These are phyloP conservation scores for Oithona nana DNA, from an alignment of 2,888 invertebrate genomes.

Conservation along the genomic window DNA sequence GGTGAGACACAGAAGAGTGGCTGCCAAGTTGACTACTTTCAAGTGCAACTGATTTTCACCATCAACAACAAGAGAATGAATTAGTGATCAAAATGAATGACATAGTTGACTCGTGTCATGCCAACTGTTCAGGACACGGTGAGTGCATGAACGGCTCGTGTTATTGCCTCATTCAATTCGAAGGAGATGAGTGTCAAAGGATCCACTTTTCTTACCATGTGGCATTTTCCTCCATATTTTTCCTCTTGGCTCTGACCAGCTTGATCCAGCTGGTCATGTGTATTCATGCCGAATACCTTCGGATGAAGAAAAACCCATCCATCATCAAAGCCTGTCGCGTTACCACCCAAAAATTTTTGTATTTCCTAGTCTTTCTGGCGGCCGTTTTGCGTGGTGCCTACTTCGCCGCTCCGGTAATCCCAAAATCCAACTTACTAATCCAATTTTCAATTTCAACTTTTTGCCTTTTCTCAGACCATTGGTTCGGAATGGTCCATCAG, in stretches of 20 bases:
- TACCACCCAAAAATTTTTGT: conserved; percentile 73
- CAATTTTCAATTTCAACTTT: background rate
- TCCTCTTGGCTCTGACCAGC: conserved; percentile 61
- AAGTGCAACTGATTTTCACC: too few relatives aligned
- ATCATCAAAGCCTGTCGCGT: conserved; percentile 60
- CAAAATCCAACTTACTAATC: background rate
- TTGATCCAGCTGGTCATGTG: conserved; percentile 66
- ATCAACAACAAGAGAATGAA: too few relatives aligned
- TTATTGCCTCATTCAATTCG: conserved; percentile 40
- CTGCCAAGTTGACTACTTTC: too few relatives aligned
- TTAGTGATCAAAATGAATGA: background rate
- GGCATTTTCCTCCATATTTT: conserved; percentile 45
- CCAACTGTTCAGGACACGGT: conserved; percentile 69
- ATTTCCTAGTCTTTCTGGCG: conserved; percentile 67
- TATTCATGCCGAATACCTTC: conserved; percentile 43
- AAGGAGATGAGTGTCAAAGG: conserved; percentile 60
- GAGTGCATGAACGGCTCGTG: conserved; percentile 82
- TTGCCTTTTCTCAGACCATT: conserved; percentile 1
- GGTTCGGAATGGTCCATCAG: conserved; percentile 62
- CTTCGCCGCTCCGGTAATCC: conserved; percentile 66
- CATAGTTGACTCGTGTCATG: conserved; percentile 33
- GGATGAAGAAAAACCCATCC: conserved; percentile 65
- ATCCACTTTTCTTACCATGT: conserved; percentile 60
- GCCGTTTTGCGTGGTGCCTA: conserved; percentile 67
- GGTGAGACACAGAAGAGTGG: too few relatives aligned